A percentile compares a stretch with the other conserved stretches of the same genome.
Evolutionary conservation across 2,888 invertebrate genomes (phyloP).

Genomic region (Ophion ellenae): DNA sequence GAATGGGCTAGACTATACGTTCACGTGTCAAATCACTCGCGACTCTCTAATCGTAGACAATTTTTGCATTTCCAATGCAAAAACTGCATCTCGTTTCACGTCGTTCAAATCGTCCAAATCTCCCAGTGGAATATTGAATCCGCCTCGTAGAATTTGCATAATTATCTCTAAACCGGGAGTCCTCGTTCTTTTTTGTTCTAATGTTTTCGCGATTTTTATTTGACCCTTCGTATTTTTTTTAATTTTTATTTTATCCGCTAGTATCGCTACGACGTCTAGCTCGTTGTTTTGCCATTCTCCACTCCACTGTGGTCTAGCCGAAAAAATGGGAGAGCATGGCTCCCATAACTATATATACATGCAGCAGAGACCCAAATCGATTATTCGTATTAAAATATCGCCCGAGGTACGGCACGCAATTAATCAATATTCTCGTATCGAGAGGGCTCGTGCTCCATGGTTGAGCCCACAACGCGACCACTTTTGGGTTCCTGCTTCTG

Average conservation of each 20-base stretch:
- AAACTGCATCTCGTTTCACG: constrained; percentile 50
- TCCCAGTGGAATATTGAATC: constrained; percentile 56
- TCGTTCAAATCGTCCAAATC: constrained; percentile 23
- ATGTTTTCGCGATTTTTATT: constrained; percentile 35
- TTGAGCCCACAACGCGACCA: constrained; percentile 33
- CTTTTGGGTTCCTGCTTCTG: constrained; percentile 55
- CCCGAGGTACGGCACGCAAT: constrained; percentile 76
- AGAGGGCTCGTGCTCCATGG: constrained; percentile 33
- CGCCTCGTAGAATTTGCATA: constrained; percentile 58
- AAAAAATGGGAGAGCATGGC: constrained; percentile 17
- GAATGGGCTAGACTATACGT: constrained; percentile 5
- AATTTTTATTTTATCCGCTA: constrained; percentile 33
- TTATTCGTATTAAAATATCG: constrained; percentile 76
- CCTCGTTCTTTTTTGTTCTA: constrained; percentile 4
- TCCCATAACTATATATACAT: constrained; percentile 22
- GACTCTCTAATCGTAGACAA: constrained; percentile 33
- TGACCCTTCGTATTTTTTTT: constrained; percentile 21
- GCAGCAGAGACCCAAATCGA: constrained; percentile 59
- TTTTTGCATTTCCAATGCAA: constrained; percentile 50
- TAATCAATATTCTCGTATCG: constrained; percentile 71
- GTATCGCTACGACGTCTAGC: constrained; percentile 32
- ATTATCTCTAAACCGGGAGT: constrained; percentile 61
- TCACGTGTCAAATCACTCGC: constrained; percentile 44
- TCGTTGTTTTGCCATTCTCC: constrained; percentile 6
- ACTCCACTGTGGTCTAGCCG: constrained; percentile 48